These are phyloP conservation scores for Anarhynchus alexandrinus DNA, from an alignment of 2,113 vertebrate genomes.

Conservation along the genomic window DNA sequence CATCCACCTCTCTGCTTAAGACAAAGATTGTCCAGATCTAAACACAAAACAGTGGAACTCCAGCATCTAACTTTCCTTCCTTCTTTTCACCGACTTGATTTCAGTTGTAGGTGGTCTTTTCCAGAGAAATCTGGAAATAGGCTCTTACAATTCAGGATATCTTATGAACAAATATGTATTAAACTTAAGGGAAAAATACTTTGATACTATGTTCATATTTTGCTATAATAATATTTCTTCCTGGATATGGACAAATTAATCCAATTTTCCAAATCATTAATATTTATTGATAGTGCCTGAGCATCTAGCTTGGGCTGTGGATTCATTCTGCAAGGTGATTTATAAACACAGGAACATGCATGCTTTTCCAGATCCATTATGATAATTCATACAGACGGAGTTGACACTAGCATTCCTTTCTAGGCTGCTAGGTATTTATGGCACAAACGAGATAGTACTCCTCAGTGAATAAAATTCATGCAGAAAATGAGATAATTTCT, in stretches of 20 bases:
- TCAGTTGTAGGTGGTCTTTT: not conserved
- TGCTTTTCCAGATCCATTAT: not conserved
- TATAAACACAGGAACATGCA: not conserved
- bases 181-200: not conserved
- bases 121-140: not conserved
- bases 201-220: not conserved
- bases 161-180: not conserved
- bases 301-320: not conserved
- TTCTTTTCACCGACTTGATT: not conserved
- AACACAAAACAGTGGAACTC: not conserved
- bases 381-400: not conserved
- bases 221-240: not conserved
- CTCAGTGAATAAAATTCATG: not conserved
- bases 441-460: not conserved
- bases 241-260: not conserved
- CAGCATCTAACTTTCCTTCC: not conserved
- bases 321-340: not conserved
- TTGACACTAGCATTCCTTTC: not conserved
- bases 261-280: slow-evolving; percentile 19
- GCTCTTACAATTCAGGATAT: not conserved
- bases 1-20: not conserved
- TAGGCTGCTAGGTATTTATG: not conserved
- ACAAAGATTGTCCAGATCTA: not conserved
- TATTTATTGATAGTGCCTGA: not conserved
- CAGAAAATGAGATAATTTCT: not conserved